Percentiles rank a stretch among this genome's conserved stretches.
phyloP scores from a whole-genome alignment of 2,797 vertebrate species.

The Rhodeus uyekii region DNA sequence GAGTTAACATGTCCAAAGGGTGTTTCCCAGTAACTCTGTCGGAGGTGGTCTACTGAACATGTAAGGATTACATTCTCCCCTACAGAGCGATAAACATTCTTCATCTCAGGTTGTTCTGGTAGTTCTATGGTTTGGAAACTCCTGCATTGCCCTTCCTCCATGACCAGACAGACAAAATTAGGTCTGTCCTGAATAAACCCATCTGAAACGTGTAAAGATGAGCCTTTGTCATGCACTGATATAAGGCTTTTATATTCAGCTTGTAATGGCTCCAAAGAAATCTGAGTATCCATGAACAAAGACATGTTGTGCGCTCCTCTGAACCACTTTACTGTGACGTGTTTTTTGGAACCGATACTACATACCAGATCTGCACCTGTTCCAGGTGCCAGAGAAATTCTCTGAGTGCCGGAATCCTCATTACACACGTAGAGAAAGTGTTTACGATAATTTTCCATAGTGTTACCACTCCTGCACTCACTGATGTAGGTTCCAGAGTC shows the following conservation, averaged over 20 bases:
- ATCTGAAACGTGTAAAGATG: conserved; percentile 56
- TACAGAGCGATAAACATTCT: conserved; percentile 57
- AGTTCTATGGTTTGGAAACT: conserved; percentile 65
- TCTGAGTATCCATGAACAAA: conserved; percentile 69
- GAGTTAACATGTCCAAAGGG: conserved; percentile 65
- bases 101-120: conserved; percentile 50
- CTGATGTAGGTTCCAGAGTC: conserved; percentile 72
- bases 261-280: conserved; percentile 61
- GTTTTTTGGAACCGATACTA: conserved; percentile 38
- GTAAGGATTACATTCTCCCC: conserved; percentile 67
- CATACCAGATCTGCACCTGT: conserved; percentile 63
- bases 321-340: conserved; percentile 72
- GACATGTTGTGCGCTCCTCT: conserved; percentile 50
- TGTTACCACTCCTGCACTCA: conserved; percentile 71
- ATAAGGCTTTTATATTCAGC: conserved; percentile 52
- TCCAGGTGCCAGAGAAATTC: conserved; percentile 52
- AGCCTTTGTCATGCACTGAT: conserved; percentile 61
- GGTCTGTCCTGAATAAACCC: conserved; percentile 48
- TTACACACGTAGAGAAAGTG: conserved; percentile 68
- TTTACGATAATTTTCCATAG: conserved; percentile 39
- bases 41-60: conserved; percentile 57
- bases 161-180: conserved; percentile 68
- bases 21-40: conserved; percentile 69
- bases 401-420: conserved; percentile 48
- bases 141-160: conserved; percentile 62